Percentiles rank a stretch among this genome's conserved stretches.
phyloP scores from a whole-genome alignment of 2,113 vertebrate genomes.

The Pterocles gutturalis region DNA sequence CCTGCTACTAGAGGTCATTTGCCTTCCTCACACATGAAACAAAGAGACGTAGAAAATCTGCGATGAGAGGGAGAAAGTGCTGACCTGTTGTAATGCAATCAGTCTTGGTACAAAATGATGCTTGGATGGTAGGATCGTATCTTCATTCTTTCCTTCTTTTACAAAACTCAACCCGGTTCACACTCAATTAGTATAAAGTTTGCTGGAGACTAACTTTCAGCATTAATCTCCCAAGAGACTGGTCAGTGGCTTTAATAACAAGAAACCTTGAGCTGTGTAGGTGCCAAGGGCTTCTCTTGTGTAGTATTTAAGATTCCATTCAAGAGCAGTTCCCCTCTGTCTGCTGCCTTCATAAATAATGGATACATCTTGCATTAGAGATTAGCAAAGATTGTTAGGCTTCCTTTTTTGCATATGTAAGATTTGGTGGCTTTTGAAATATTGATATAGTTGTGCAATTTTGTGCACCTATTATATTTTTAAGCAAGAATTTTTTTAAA shows the following conservation, averaged over 20 bases:
- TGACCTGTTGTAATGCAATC: not conserved
- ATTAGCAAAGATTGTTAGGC: conserved; percentile 71
- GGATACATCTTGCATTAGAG: conserved; percentile 70
- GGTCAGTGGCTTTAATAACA: conserved; percentile 27
- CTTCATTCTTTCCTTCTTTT: not conserved
- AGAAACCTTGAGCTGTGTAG: not conserved
- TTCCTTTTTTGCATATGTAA: conserved; percentile 54
- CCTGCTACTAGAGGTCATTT: not conserved
- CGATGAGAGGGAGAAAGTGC: not conserved
- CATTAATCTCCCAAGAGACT: not conserved
- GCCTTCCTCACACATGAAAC: not conserved
- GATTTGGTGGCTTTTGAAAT: conserved; percentile 70
- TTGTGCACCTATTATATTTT: conserved; percentile 32
- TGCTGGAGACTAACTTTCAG: not conserved
- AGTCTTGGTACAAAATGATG: not conserved
- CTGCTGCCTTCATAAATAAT: conserved; percentile 76
- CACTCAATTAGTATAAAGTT: not conserved
- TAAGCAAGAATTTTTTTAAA: not conserved
- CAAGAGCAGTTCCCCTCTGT: conserved; percentile 57
- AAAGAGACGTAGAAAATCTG: not conserved
- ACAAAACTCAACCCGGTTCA: not conserved
- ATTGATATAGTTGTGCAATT: conserved; percentile 63
- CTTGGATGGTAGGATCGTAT: not conserved
- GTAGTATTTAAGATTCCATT: conserved; percentile 56
- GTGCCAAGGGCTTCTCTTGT: conserved; percentile 19